Evolutionary conservation across 2,888 invertebrate genomes (phyloP).

Genomic region (Stenolophus ochropezus): DNA sequence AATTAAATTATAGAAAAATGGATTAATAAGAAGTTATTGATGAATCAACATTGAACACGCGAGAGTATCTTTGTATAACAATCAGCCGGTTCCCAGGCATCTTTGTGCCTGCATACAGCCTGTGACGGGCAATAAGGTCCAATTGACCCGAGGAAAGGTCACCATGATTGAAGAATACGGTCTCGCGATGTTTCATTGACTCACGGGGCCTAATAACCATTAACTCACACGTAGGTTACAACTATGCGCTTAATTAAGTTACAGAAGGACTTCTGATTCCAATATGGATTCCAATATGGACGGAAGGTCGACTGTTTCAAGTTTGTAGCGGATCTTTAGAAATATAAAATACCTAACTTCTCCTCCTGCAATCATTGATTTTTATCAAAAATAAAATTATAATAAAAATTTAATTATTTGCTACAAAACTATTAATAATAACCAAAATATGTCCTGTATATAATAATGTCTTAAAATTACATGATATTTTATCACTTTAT

Average conservation of each 20-base stretch:
- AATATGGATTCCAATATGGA: background rate
- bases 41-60: background rate
- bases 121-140: background rate
- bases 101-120: background rate
- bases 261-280: background rate
- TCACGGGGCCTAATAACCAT: background rate
- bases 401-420: no score
- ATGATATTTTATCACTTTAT: no score
- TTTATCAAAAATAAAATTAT: no score
- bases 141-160: conserved; percentile 18
- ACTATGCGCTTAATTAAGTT: conserved; percentile 24
- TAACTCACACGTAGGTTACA: conserved; percentile 10
- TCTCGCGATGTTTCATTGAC: conserved; percentile 9
- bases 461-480: no score
- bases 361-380: no score
- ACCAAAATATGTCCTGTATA: no score
- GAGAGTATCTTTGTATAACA: background rate
- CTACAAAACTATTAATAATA: no score
- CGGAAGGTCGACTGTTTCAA: background rate
- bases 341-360: no score
- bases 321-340: no score
- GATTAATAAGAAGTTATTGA: background rate
- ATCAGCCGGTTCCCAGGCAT: background rate
- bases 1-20: background rate
- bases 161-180: background rate